Base-by-base conservation (phyloP, 1,140 invertebrate genomes). In the Drosophila micromelanica region DNA sequence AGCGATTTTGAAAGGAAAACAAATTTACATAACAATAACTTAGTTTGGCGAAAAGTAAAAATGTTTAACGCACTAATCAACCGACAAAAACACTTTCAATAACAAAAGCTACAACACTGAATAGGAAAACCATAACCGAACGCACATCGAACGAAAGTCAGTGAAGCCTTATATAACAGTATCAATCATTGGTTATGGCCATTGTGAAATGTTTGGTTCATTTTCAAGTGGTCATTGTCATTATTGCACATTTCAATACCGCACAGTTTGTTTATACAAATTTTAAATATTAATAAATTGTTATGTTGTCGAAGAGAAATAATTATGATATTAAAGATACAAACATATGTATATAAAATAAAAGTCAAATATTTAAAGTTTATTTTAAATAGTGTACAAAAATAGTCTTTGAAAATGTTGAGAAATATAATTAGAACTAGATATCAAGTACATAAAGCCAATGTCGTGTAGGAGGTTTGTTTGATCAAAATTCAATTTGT, bases 21-120 rank as follows among this genome's bases (percentile, higher is more conserved):
- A 20, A 9, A 73, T 76, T 76, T 62, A 51, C 61, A 45, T 60
- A 72, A 73, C 61, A 72, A 57, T 42, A 40, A 35, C 17, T 69
- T 17, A 37, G 48, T 62, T 64, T 43, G 55, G 52, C 32, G 40
- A 86, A 86, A 89, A 73, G 59, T 82, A 70, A 70, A 85, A 85
- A 71, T 70, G 65, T 57, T 77, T 57, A 68, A 80, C 73, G 73
- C 78, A 85, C 82, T 78, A 75, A 81, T 81, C 73, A 61, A 60
- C 38, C 64, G 40, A 17, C 27, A 57, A 49, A 49, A 38, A 59
- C 32, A 71, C 35, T 77, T 78, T 78, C 63, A 89, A 78, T 81
- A 87, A 86, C 81, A 86, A 87, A 82, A 43, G 62, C 56, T 17
- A n/a, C 15, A 35, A 48, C 20, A 30, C 32, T 64, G 30, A 70